A percentile compares a stretch with the other conserved stretches of the same genome.
Conservation (phyloP, 2,888 invertebrate species). For the Napeogenes inachia region DNA sequence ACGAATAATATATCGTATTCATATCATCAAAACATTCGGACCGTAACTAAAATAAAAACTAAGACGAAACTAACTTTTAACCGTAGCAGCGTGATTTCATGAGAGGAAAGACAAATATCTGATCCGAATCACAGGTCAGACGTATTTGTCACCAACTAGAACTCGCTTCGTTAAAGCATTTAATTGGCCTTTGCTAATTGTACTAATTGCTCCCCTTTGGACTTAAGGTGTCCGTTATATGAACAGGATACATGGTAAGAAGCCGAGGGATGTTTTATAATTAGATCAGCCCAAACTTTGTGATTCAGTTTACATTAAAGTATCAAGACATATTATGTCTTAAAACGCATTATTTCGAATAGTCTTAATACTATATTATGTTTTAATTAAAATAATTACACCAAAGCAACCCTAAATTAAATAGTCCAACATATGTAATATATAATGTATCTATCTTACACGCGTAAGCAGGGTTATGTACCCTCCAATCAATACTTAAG, state of each 20-base stretch:
- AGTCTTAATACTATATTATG: not conserved
- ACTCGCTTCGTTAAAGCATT: conserved; percentile 71
- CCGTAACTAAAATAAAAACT: conserved; percentile 1
- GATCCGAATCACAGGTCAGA: conserved; percentile 59
- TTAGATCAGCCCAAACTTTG: not conserved
- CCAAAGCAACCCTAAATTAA: conserved; percentile 1
- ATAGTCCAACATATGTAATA: not conserved
- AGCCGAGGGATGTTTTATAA: not conserved
- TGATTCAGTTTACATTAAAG: not conserved
- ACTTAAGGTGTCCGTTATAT: conserved; percentile 59
- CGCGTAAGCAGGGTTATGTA: conserved; percentile 11
- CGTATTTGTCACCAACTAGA: conserved; percentile 64
- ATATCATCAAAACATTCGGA: not conserved
- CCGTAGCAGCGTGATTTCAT: conserved; percentile 23
- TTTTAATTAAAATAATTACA: not conserved
- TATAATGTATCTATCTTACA: not conserved
- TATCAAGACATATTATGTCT: not conserved
- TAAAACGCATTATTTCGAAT: not conserved
- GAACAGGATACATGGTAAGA: conserved; percentile 4
- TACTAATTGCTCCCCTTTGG: conserved; percentile 68
- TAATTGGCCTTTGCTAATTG: conserved; percentile 71
- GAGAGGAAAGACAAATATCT: conserved; percentile 47
- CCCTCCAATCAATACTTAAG: conserved; percentile 27
- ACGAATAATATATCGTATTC: not conserved
- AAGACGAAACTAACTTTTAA: conserved; percentile 9